Evolutionary conservation across 2,113 vertebrate species (phyloP), one percentile per base, ranked within the genome.

Genomic region (Mustelus asterias): DNA sequence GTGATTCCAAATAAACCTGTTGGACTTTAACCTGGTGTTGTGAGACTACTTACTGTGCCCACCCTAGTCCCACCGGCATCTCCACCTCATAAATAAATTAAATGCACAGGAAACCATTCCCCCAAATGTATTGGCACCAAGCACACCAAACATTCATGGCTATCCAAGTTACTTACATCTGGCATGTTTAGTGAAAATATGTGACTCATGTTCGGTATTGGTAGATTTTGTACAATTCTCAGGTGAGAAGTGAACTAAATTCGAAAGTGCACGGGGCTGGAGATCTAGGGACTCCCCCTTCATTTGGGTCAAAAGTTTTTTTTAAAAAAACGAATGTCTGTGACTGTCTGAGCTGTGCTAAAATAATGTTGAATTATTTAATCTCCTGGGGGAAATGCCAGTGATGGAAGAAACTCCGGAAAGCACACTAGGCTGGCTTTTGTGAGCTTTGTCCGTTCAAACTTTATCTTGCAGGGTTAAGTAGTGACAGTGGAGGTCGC

Each of bases 401-500:
- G n/a, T 41, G 65, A 94, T 24, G 65, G 60, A 41, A 11, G n/a
- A 41, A 94, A 16, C 6, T 8, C 60, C 58, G 24, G 9, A 44
- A 44, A 69, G 11, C n/a, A 44, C 0, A 65, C 63, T n/a, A 11
- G 29, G 88, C 14, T 33, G 54, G 88, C 18, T 1, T 33, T 72
- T 24, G 20, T 85, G 37, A 41, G 41, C 83, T 85, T 44, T 24
- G 60, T 16, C 89, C 14, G 60, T 20, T 4, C 41, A 48, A 10
- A 44, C 58, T 33, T 65, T 14, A 70, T 70, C 67, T 70, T 95
- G 94, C 65, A 95, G 69, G 67, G 41, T 70, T 76, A 37, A 33
- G 94, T 3, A 41, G 41, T 33, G 94, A 95, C 94, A 95, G 67
- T n/a, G 94, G 94, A 95, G 94, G 94, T 95, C 94, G 94, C 94